Evolutionary conservation across 1,140 invertebrate species (phyloP).

Genomic region (Sipha flava): DNA sequence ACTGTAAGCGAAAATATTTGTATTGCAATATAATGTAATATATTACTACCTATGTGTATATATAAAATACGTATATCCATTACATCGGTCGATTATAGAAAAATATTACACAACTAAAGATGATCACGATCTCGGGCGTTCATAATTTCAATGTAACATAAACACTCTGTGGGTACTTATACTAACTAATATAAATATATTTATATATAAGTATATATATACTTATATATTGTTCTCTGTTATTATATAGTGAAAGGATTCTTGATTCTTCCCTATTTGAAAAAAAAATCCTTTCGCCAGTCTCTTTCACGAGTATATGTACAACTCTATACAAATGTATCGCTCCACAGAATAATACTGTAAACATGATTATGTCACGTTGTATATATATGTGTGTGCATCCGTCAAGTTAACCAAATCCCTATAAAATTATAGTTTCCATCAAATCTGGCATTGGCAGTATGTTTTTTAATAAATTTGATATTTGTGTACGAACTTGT

Average conservation of each 20-base stretch:
- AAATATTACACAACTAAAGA: conserved; percentile 22
- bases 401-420: no score
- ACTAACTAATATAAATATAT: background rate
- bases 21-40: background rate
- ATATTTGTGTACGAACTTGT: no score
- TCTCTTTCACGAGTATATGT: background rate
- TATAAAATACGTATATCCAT: background rate
- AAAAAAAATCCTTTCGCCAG: conserved; percentile 21
- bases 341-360: background rate
- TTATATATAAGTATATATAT: background rate
- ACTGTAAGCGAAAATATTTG: no score
- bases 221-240: background rate
- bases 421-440: no score
- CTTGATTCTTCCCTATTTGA: conserved; percentile 4
- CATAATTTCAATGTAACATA: background rate
- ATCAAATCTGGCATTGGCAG: no score
- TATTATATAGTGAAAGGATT: conserved; percentile 19
- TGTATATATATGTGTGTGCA: background rate
- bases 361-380: background rate
- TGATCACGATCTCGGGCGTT: conserved; percentile 23
- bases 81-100: background rate
- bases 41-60: no score
- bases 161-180: background rate
- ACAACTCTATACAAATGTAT: background rate
- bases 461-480: no score